Percentiles rank a stretch among this genome's conserved stretches.
phyloP scores from a whole-genome alignment of 2,888 invertebrate genomes.

The Noctua pronuba region DNA sequence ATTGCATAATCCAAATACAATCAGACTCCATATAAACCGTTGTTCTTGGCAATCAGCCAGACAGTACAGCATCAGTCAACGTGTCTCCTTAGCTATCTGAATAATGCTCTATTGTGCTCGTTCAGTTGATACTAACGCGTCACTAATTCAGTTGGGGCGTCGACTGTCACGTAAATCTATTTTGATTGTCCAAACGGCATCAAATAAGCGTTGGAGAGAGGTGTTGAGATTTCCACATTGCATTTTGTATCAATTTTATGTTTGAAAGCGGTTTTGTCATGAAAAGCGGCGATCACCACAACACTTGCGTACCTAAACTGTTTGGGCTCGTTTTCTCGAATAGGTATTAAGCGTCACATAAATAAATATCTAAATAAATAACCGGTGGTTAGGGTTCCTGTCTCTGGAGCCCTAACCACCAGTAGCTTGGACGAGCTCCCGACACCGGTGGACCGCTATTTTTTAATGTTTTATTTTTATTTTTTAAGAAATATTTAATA shows the following conservation, averaged over 20 bases:
- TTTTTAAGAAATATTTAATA: no score
- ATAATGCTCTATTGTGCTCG: slow-evolving; percentile 42
- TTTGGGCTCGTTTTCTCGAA: neutral
- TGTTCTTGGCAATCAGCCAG: slow-evolving; percentile 42
- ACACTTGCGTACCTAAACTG: neutral
- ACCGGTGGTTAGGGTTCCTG: no score
- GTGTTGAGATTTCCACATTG: slow-evolving; percentile 4
- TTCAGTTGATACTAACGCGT: slow-evolving; percentile 16
- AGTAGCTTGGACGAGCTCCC: no score
- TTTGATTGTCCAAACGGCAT: slow-evolving; percentile 32
- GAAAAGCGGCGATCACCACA: neutral
- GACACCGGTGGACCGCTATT: no score
- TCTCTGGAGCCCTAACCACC: no score
- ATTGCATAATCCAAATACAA: slow-evolving; percentile 35
- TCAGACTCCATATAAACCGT: slow-evolving; percentile 3
- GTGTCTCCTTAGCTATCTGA: slow-evolving; percentile 38
- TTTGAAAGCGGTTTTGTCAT: neutral
- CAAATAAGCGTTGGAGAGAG: slow-evolving; percentile 16
- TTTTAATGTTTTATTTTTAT: no score
- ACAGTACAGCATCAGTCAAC: slow-evolving; percentile 38
- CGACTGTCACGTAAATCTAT: slow-evolving; percentile 47
- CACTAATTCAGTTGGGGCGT: slow-evolving; percentile 35
- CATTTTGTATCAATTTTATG: slow-evolving; percentile 4
- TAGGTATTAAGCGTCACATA: neutral
- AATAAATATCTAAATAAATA: no score